Conservation (phyloP, 2,888 invertebrate species). For the Sisyra nigra region DNA sequence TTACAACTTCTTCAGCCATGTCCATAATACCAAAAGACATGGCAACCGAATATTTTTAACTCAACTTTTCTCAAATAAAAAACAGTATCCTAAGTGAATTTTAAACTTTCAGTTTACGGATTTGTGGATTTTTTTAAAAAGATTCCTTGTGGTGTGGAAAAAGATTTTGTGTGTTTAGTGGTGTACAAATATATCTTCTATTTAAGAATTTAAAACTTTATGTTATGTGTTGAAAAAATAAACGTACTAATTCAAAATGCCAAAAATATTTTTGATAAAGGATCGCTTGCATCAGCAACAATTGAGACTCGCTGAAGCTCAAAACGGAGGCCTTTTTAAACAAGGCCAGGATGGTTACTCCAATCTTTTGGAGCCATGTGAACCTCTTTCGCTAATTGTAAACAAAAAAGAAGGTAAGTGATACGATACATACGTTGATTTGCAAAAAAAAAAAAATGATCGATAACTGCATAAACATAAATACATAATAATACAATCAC, state of each 20-base stretch:
- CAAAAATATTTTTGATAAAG: conserved; percentile 86
- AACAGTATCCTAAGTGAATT: too few species aligned
- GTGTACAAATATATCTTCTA: too few species aligned
- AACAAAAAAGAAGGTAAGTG: conserved; percentile 27
- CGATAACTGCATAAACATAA: too few species aligned
- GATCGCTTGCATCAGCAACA: conserved; percentile 86
- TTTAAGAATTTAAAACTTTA: background rate
- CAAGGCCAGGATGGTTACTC: conserved; percentile 38
- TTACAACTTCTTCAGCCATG: too few species aligned
- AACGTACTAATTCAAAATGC: conserved; percentile 40
- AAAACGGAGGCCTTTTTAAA: conserved; percentile 53
- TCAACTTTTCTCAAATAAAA: too few species aligned
- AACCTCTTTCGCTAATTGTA: conserved; percentile 44
- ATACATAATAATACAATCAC: background rate
- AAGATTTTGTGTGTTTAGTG: too few species aligned
- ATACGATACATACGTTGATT: too few species aligned
- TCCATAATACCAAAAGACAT: too few species aligned
- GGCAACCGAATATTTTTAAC: too few species aligned
- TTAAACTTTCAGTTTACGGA: too few species aligned
- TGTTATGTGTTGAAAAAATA: conserved; percentile 1
- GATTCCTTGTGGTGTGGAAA: background rate
- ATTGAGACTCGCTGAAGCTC: conserved; percentile 64
- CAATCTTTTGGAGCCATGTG: conserved; percentile 27
- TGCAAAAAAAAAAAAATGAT: too few species aligned
- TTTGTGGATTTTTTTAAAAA: too few species aligned